phyloP scores from a whole-genome alignment of 64 coral and sea anemone genomes.

The Montipora capricornis region DNA sequence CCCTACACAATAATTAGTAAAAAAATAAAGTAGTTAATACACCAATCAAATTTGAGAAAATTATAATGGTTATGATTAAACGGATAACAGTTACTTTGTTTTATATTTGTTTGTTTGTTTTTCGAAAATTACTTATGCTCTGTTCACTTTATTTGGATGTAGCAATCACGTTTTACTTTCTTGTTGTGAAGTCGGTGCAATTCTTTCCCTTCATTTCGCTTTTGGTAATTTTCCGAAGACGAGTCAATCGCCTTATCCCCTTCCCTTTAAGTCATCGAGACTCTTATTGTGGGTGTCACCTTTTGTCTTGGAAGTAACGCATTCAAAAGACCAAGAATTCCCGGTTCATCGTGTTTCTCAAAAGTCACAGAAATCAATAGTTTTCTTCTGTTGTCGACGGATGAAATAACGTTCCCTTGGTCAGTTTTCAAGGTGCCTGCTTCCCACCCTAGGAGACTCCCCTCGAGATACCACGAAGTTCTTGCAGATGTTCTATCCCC shows the following conservation, averaged over 20 bases:
- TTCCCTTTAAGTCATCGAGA: background rate
- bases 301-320: background rate
- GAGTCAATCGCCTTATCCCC: background rate
- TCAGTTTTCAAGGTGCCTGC: background rate
- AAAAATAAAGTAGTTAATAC: no score
- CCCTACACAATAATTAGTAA: no score
- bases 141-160: no score
- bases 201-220: background rate
- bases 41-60: no score
- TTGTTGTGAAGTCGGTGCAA: background rate
- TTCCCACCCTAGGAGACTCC: background rate
- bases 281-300: background rate
- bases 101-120: no score
- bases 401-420: background rate
- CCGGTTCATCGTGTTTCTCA: background rate
- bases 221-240: background rate
- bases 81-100: no score
- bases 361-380: conserved; percentile 34
- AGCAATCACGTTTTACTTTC: no score
- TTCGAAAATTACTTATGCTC: no score
- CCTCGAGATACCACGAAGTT: conserved; percentile 41
- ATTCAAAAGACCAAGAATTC: background rate
- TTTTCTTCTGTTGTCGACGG: background rate
- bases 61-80: no score
- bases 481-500: conserved; percentile 17